Conservation (phyloP, 2,797 vertebrate species). For the Myotis findleyi region DNA sequence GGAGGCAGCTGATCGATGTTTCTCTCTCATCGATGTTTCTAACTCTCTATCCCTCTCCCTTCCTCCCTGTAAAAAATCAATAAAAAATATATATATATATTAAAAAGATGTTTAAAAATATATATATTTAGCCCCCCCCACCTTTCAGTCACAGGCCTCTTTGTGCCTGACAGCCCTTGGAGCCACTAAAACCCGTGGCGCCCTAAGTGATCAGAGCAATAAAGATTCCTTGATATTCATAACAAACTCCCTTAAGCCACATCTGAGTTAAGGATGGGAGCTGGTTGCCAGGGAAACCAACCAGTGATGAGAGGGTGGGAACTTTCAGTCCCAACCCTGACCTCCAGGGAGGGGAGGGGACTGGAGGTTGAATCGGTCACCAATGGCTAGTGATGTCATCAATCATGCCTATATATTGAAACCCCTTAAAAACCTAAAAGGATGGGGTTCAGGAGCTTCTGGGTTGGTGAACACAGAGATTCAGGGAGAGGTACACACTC, state of each 20-base stretch:
- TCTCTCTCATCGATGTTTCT: too few relatives aligned
- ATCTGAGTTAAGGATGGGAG: not conserved
- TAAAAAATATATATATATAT: too few relatives aligned
- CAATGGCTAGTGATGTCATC: not conserved
- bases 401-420: rapidly evolving
- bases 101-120: too few relatives aligned
- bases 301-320: not conserved
- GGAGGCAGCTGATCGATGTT: too few relatives aligned
- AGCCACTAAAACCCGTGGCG: too few relatives aligned
- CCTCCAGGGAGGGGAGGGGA: not conserved
- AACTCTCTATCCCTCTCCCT: too few relatives aligned
- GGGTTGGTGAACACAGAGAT: not conserved
- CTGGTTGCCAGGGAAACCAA: not conserved
- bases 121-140: not conserved
- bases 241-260: not conserved
- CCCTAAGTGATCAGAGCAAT: not conserved
- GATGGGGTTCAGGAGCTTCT: not conserved
- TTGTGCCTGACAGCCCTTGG: not conserved
- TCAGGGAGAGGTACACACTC: not conserved
- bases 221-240: too few relatives aligned
- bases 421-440: not conserved
- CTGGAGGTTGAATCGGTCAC: rapidly evolving
- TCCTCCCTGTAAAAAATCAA: too few relatives aligned
- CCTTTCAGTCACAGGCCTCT: not conserved
- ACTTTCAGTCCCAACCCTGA: not conserved